Evolutionary conservation across 2,113 vertebrate genomes (phyloP).

Genomic region (Leucosticte australis): DNA sequence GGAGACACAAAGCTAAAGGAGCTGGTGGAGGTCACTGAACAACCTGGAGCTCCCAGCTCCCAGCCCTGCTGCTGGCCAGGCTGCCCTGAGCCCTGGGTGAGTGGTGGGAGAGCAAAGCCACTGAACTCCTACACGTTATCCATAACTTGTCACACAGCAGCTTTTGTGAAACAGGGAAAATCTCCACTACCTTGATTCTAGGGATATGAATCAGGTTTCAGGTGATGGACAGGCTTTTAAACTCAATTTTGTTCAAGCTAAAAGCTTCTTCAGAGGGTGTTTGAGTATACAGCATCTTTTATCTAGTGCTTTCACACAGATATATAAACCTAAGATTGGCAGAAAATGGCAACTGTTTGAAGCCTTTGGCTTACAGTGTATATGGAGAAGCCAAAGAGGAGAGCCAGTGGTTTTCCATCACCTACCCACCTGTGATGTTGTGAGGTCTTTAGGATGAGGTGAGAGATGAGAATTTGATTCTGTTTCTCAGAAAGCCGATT

Average conservation of each 20-base stretch:
- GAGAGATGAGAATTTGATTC: too few relatives aligned
- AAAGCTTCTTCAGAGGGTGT: not conserved
- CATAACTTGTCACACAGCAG: not conserved
- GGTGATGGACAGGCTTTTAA: not conserved
- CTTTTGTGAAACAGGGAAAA: not conserved
- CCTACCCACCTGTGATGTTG: too few relatives aligned
- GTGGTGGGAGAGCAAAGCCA: not conserved
- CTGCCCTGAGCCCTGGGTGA: not conserved
- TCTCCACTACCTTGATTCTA: not conserved
- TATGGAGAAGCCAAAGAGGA: not conserved
- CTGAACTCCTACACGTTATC: accelerated
- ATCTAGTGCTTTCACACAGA: not conserved
- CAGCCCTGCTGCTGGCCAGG: accelerated
- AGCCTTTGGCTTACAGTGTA: not conserved
- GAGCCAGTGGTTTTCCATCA: accelerated
- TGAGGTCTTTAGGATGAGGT: too few relatives aligned
- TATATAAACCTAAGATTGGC: not conserved
- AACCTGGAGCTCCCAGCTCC: not conserved
- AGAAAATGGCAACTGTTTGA: not conserved
- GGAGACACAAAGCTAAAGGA: not conserved
- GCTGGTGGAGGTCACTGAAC: not conserved
- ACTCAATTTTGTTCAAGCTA: not conserved
- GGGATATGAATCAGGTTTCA: not conserved
- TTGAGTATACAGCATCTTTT: not conserved
- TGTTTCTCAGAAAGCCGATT: too few relatives aligned